Percentiles rank a stretch among this genome's conserved stretches.
phyloP scores from a whole-genome alignment of 1,140 invertebrate genomes.

The Tetramorium parvispinum region DNA sequence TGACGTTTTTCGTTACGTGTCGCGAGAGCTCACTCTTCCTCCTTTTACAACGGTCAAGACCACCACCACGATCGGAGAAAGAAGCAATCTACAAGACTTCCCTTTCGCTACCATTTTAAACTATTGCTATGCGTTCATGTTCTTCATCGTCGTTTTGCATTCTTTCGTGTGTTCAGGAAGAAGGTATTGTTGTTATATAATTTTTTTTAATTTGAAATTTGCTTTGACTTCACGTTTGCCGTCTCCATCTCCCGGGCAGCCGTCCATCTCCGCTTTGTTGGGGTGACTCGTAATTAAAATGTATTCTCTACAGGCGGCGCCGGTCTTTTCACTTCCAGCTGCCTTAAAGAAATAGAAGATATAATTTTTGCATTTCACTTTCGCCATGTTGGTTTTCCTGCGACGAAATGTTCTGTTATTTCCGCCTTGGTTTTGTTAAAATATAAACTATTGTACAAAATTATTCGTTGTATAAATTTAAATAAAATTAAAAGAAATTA shows the following conservation, averaged over 20 bases:
- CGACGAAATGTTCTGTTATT: not conserved
- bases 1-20: constrained; percentile 30
- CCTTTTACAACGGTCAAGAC: constrained; percentile 27
- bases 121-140: not conserved
- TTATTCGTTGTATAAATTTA: not conserved
- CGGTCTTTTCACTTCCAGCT: constrained; percentile 5
- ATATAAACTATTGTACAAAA: not conserved
- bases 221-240: not conserved
- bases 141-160: not conserved
- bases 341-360: constrained; percentile 12
- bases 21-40: constrained; percentile 1
- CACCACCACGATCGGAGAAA: constrained; percentile 12
- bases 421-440: not conserved
- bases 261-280: not conserved
- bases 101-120: constrained; percentile 41
- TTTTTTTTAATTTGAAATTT: constrained; percentile 1
- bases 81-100: constrained; percentile 11
- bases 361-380: constrained; percentile 56
- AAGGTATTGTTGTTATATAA: constrained; percentile 7
- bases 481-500: not conserved
- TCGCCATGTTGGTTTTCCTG: constrained; percentile 12
- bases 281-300: not conserved
- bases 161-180: not conserved
- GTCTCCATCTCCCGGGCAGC: no score
- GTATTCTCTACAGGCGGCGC: not conserved